A percentile compares a stretch with the other conserved stretches of the same genome.
Evolutionary conservation across 1,140 invertebrate species (phyloP).

Genomic region (Branchinecta lindahli): DNA sequence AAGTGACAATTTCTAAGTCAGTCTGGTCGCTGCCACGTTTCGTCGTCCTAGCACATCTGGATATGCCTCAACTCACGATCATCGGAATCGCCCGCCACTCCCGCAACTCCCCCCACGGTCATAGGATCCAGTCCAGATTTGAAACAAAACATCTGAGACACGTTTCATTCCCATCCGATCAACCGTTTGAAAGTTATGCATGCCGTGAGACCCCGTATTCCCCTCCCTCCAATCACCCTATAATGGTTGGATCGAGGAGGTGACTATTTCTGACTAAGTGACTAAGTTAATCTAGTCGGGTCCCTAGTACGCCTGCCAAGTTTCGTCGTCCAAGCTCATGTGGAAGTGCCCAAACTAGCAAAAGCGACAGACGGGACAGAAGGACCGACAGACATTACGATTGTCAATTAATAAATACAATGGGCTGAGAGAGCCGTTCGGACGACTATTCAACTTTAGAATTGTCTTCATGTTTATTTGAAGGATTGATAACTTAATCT

Average conservation of each 20-base stretch:
- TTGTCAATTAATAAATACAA: slow-evolving; percentile 1
- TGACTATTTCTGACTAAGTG: neutral
- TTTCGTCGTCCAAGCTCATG: neutral
- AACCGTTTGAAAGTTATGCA: no score
- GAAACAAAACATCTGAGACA: no score
- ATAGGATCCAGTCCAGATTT: no score
- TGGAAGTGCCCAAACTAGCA: slow-evolving; percentile 5
- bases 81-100: no score
- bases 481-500: no score
- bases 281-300: neutral
- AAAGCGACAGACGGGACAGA: neutral
- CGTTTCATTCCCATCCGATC: no score
- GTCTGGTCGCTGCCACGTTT: neutral
- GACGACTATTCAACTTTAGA: no score
- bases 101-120: no score
- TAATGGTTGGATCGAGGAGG: neutral
- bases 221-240: neutral
- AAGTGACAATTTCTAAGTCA: slow-evolving; percentile 1
- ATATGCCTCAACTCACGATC: no score
- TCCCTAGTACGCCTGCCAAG: neutral
- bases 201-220: no score
- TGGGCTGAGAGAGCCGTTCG: neutral
- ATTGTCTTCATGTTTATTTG: no score
- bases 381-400: neutral
- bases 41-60: no score